Evolutionary conservation across 2,888 invertebrate species (phyloP), one percentile per base, ranked within the genome.

Genomic region (Drosophila limbata): DNA sequence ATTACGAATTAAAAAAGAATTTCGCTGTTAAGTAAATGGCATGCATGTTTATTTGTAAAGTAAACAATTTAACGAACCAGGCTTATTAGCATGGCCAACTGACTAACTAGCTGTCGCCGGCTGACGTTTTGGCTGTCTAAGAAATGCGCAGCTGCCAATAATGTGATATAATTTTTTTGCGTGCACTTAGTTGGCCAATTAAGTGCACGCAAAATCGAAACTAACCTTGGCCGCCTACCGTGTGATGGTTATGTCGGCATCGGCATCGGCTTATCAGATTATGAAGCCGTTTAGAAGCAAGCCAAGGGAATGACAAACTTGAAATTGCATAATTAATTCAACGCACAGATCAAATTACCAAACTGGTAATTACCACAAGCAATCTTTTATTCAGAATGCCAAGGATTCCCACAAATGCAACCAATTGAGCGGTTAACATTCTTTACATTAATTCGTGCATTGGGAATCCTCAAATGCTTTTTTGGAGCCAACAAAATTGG

Each of bases 11-110:
- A 2, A 17, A 19, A 5, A 19, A 19, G 10, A 3, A 8, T 8
- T 8, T 2, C 3, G 8, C 17, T 17, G 3, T 40, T 17, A 10
- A 11, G 17, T 40, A 17, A 40, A 40, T 40, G 17, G 44, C 4
- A 21, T 21, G 44, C 4, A 21, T 21, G 28, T 13, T 45, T 4
- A 25, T 4, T 15, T 15, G 28, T 25, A 6, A 45, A 9, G 37
- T 25, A 9, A 45, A 4, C 45, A n/a, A 9, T 17, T 35, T 40
- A 56, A 51, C 48, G n/a, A 4, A 17, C 40, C n/a, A 17, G 52
- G 44, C 65, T 69, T 37, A 77, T 72, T 81, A 72, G 79, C 76
- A 71, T 74, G 68, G 48, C 57, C 44, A 73, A 76, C 55, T 50
- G 59, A 51, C 28, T 31, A 19, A 19, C 9, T 15, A 31, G 21